Conservation (phyloP, 2,888 invertebrate genomes). For the Enchytraeus crypticus region DNA sequence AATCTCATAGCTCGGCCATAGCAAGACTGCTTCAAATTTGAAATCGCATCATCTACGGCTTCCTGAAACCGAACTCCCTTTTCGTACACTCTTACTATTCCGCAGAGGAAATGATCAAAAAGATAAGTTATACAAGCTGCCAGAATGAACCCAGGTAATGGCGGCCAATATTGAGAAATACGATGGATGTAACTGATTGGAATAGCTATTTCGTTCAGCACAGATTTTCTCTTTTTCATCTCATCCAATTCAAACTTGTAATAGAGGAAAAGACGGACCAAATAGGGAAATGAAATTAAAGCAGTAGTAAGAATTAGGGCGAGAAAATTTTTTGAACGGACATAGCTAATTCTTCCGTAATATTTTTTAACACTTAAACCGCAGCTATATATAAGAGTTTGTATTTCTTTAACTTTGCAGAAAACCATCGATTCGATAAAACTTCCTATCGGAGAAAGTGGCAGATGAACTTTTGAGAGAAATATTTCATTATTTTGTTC, state of each 20-base stretch:
- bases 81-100: too few species aligned
- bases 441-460: slow-evolving; percentile 19
- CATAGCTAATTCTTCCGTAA: slow-evolving; percentile 26
- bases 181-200: slow-evolving; percentile 21
- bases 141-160: slow-evolving; percentile 37
- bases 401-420: slow-evolving; percentile 21
- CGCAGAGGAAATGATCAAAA: too few species aligned
- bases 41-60: slow-evolving; percentile 35
- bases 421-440: slow-evolving; percentile 19
- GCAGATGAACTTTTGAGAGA: slow-evolving; percentile 21
- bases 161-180: slow-evolving; percentile 28
- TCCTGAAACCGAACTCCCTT: slow-evolving; percentile 31
- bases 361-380: too few species aligned
- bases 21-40: slow-evolving; percentile 37
- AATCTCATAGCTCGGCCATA: slow-evolving; percentile 36
- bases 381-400: slow-evolving; percentile 24
- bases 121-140: slow-evolving; percentile 35
- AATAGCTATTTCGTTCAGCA: slow-evolving; percentile 28
- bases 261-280: slow-evolving; percentile 36
- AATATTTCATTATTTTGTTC: slow-evolving; percentile 23
- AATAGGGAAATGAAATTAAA: slow-evolving; percentile 38
- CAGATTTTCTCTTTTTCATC: slow-evolving; percentile 25
- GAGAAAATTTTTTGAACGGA: slow-evolving; percentile 25
- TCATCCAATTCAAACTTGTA: slow-evolving; percentile 39
- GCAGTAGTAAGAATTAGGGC: slow-evolving; percentile 32